A percentile compares a stretch with the other conserved stretches of the same genome.
Conservation (phyloP, 2,888 invertebrate species). For the Autographa pulchrina region DNA sequence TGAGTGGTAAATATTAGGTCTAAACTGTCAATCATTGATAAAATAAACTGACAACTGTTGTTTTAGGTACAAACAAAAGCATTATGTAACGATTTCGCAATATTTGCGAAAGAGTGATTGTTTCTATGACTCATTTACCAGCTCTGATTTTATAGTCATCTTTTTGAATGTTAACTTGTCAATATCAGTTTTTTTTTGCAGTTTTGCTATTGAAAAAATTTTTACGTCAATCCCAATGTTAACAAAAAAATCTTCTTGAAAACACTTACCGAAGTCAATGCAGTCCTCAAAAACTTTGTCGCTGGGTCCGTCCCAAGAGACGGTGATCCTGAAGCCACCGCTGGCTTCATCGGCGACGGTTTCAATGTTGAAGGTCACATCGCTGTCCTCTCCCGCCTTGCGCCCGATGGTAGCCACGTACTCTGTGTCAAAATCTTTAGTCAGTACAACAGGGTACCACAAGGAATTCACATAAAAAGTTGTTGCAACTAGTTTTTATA, state of each 20-base stretch:
- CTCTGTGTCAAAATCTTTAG: conserved; percentile 61
- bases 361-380: conserved; percentile 71
- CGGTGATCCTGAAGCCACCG: conserved; percentile 73
- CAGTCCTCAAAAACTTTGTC: conserved; percentile 85
- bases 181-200: no score
- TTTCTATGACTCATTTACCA: not conserved
- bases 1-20: not conserved
- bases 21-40: conserved; percentile 2
- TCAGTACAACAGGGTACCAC: not conserved
- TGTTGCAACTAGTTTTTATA: not conserved
- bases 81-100: not conserved
- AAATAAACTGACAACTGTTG: not conserved
- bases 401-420: conserved; percentile 78
- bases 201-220: no score
- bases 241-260: no score
- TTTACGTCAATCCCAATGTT: no score
- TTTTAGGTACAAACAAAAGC: not conserved
- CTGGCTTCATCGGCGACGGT: conserved; percentile 64
- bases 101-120: not conserved
- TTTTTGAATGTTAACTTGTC: no score
- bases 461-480: not conserved
- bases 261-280: conserved; percentile 79
- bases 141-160: no score
- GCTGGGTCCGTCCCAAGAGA: conserved; percentile 81
- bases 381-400: conserved; percentile 65